Evolutionary conservation across 2,888 invertebrate species (phyloP).

Genomic region (Scaptomyza polygonia): DNA sequence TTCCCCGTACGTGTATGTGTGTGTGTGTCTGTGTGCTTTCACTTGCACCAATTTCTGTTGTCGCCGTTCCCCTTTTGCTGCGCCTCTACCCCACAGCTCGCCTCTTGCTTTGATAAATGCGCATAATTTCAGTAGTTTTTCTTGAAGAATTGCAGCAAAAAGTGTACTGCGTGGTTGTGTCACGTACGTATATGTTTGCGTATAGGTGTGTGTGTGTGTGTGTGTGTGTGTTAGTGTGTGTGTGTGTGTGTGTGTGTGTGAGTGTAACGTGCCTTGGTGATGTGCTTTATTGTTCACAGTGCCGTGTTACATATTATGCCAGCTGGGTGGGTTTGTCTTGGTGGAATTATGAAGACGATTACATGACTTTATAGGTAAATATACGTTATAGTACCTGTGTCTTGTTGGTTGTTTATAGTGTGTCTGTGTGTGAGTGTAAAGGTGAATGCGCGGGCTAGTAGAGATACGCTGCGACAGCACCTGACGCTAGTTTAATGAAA

Average conservation of each 20-base stretch:
- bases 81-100: slow-evolving; percentile 6
- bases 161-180: slow-evolving; percentile 14
- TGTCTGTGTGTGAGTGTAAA: slow-evolving; percentile 4
- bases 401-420: slow-evolving; percentile 6
- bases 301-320: slow-evolving; percentile 74
- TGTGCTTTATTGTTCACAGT: slow-evolving; percentile 75
- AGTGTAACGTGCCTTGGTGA: slow-evolving; percentile 50
- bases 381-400: slow-evolving; percentile 34
- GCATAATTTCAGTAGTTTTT: slow-evolving; percentile 78
- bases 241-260: too few relatives aligned
- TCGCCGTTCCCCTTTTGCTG: slow-evolving; percentile 16
- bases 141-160: slow-evolving; percentile 50
- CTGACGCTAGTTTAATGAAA: slow-evolving; percentile 74
- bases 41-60: slow-evolving; percentile 48
- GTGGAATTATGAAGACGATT: slow-evolving; percentile 79
- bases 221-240: slow-evolving; percentile 11
- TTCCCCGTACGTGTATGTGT: slow-evolving; percentile 30
- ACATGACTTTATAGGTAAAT: slow-evolving; percentile 74
- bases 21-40: slow-evolving; percentile 50
- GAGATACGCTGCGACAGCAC: slow-evolving; percentile 54
- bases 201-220: slow-evolving; percentile 23
- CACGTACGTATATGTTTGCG: slow-evolving; percentile 1
- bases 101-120: slow-evolving; percentile 72
- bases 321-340: slow-evolving; percentile 68
- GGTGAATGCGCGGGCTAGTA: slow-evolving; percentile 33